Percentiles rank a stretch among this genome's conserved stretches.
Conservation (phyloP, 2,888 invertebrate genomes). For the Coleophora flavipennella region DNA sequence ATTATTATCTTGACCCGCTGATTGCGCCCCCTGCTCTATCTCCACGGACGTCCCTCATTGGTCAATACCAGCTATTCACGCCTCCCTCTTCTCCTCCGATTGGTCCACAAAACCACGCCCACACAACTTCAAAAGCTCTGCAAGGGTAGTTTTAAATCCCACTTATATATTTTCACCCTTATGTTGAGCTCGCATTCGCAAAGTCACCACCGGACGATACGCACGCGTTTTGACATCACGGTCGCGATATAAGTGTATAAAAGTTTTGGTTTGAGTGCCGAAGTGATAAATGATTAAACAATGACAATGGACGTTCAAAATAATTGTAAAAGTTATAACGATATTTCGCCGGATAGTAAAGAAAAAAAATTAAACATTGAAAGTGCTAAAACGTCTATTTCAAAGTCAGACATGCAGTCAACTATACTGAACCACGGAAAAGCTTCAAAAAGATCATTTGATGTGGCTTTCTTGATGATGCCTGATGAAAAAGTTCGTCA, state of each 20-base stretch:
- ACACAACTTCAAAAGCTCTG: constrained; percentile 49
- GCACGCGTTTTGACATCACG: constrained; percentile 48
- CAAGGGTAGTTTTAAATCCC: constrained; percentile 63
- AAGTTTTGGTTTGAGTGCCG: constrained; percentile 54
- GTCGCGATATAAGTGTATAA: constrained; percentile 62
- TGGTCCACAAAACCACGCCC: constrained; percentile 56
- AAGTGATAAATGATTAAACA: constrained; percentile 56
- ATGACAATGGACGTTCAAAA: constrained; percentile 82
- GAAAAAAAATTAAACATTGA: constrained; percentile 56
- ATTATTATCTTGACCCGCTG: constrained; percentile 71
- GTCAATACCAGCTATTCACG: constrained; percentile 42
- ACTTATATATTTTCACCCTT: constrained; percentile 72
- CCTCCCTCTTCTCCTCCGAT: constrained; percentile 48
- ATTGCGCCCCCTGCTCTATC: constrained; percentile 66
- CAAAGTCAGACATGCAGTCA: constrained; percentile 51
- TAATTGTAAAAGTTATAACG: constrained; percentile 64
- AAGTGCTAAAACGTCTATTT: constrained; percentile 61
- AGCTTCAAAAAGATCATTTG: constrained; percentile 84
- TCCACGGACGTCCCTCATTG: constrained; percentile 41
- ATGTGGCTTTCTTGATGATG: constrained; percentile 91
- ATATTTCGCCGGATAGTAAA: constrained; percentile 61
- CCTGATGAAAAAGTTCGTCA: constrained; percentile 86
- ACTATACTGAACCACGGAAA: constrained; percentile 45
- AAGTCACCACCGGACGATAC: constrained; percentile 49
- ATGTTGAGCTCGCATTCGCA: constrained; percentile 61